Percentiles rank a stretch among this genome's conserved stretches.
Conservation (phyloP, 2,113 vertebrate species). For the Gavialis gangeticus region DNA sequence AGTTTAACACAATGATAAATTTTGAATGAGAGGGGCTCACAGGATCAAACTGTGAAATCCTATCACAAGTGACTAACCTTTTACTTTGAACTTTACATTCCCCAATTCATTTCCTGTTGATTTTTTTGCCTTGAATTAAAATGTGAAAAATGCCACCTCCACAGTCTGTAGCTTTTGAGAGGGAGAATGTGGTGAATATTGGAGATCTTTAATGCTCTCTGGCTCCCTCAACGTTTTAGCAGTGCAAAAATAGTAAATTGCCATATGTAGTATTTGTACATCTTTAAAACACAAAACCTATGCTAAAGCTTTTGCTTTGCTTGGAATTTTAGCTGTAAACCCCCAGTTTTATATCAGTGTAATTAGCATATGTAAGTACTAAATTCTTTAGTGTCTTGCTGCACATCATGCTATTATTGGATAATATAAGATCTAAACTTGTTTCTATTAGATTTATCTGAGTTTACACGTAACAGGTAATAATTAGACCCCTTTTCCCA, state of each 20-base stretch:
- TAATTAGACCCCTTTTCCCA: background rate
- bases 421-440: background rate
- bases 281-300: background rate
- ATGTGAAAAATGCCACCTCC: too few relatives aligned
- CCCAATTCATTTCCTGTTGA: too few relatives aligned
- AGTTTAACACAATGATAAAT: too few relatives aligned
- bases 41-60: too few relatives aligned
- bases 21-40: too few relatives aligned
- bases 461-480: background rate
- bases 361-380: rapidly evolving
- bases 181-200: too few relatives aligned
- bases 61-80: too few relatives aligned
- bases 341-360: background rate
- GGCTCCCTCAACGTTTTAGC: background rate
- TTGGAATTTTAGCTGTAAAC: background rate
- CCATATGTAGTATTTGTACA: background rate
- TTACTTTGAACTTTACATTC: too few relatives aligned
- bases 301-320: background rate
- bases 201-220: background rate
- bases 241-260: background rate
- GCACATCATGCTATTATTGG: background rate
- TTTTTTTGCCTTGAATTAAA: too few relatives aligned
- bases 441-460: background rate
- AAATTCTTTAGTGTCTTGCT: background rate
- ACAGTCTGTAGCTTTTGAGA: too few relatives aligned